Conservation (phyloP, 2,113 vertebrate genomes). For the Theristicus caerulescens region DNA sequence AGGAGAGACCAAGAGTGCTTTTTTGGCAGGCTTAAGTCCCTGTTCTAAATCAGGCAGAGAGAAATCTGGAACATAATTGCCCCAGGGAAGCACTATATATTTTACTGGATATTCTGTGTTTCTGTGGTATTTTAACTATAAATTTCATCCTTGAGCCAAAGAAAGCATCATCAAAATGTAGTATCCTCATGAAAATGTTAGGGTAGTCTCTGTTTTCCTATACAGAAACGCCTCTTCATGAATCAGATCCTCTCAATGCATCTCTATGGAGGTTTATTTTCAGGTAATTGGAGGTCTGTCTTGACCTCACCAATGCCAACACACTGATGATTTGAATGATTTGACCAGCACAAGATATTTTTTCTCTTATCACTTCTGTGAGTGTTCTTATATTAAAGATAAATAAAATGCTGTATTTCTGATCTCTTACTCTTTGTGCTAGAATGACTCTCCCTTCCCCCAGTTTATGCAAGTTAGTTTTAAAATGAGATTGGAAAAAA, state of each 20-base stretch:
- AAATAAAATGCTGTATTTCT: neutral
- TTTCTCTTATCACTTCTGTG: neutral
- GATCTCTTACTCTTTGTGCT: neutral
- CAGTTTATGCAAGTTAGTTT: neutral
- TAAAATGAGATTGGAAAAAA: neutral
- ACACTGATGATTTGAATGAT: neutral
- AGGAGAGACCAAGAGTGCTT: neutral
- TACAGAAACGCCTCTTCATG: neutral
- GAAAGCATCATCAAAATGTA: neutral
- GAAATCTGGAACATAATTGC: neutral
- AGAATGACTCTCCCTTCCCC: neutral
- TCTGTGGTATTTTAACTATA: neutral
- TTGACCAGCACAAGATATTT: rapidly evolving
- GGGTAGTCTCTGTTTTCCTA: neutral
- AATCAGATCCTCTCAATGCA: neutral
- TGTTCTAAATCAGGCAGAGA: neutral
- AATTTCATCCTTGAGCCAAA: neutral
- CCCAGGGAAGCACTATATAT: neutral
- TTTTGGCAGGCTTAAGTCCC: neutral
- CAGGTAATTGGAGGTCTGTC: neutral
- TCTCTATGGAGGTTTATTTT: neutral
- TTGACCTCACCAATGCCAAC: neutral
- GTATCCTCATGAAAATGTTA: neutral
- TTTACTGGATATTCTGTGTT: neutral
- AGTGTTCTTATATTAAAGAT: neutral